Conservation (phyloP, 2,888 invertebrate species). For the Stenurella melanura region DNA sequence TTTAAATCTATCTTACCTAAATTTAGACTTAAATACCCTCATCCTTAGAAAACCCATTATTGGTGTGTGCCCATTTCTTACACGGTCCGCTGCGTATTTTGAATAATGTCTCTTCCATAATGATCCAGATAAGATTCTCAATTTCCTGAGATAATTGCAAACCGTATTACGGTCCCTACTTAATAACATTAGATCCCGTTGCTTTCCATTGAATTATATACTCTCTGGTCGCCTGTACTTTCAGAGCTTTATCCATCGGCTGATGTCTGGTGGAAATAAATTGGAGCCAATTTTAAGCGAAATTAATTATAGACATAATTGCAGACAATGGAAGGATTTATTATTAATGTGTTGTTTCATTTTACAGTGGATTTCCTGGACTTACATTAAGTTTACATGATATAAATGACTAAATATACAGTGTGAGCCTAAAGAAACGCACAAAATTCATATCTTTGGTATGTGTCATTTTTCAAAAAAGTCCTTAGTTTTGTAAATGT, state of each 20-base stretch:
- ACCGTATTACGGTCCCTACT: conserved; percentile 63
- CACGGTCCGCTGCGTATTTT: conserved; percentile 63
- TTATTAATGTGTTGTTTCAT: background rate
- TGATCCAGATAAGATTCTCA: conserved; percentile 68
- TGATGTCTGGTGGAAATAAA: conserved; percentile 17
- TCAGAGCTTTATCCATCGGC: conserved; percentile 14
- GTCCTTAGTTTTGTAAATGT: no score
- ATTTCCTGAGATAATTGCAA: conserved; percentile 68
- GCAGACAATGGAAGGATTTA: background rate
- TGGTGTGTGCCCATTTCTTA: conserved; percentile 51
- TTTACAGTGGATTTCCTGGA: background rate
- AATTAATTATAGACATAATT: conserved; percentile 15
- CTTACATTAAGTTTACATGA: background rate
- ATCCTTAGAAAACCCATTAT: conserved; percentile 45
- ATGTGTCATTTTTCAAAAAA: no score
- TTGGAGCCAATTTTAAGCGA: background rate
- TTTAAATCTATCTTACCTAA: background rate
- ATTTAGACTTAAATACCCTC: background rate
- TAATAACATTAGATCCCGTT: conserved; percentile 62
- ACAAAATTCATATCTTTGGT: no score
- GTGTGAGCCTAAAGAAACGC: no score
- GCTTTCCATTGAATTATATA: conserved; percentile 61
- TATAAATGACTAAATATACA: no score
- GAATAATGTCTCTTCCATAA: conserved; percentile 65
- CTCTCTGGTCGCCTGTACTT: conserved; percentile 47